A percentile compares a stretch with the other conserved stretches of the same genome.
phyloP scores from a whole-genome alignment of 2,797 vertebrate genomes.

The Stomatorhinus walkeri region DNA sequence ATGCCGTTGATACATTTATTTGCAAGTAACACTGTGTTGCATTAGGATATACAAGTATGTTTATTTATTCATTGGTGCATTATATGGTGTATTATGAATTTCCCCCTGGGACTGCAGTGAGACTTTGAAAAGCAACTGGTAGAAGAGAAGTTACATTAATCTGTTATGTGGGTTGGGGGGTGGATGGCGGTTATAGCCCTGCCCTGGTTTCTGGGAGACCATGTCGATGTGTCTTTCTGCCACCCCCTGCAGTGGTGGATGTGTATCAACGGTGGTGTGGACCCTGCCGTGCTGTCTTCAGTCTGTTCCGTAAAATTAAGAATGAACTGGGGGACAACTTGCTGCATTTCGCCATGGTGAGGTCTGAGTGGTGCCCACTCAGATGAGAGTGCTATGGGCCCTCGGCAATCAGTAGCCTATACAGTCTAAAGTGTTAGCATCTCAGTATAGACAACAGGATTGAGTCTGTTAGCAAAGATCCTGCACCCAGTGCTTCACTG shows the following conservation, averaged over 20 bases:
- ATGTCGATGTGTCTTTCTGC: neutral
- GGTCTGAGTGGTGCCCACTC: constrained; percentile 25
- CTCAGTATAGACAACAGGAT: neutral
- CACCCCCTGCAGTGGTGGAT: constrained; percentile 70
- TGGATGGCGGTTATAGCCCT: neutral
- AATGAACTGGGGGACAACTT: constrained; percentile 73
- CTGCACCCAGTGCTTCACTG: neutral
- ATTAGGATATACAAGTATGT: neutral
- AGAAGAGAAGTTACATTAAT: neutral
- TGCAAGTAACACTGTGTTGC: neutral
- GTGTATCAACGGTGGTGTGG: constrained; percentile 91
- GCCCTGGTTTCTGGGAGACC: neutral
- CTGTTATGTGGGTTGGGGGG: neutral
- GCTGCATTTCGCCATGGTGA: constrained; percentile 86
- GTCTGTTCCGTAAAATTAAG: constrained; percentile 84
- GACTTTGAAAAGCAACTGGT: neutral
- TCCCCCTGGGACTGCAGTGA: neutral
- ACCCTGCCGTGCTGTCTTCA: constrained; percentile 78
- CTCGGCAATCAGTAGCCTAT: neutral
- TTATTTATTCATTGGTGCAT: neutral
- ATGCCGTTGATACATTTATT: neutral
- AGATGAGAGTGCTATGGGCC: neutral
- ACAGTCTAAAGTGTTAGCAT: neutral
- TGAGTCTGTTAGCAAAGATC: neutral
- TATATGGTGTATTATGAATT: neutral